Evolutionary conservation across 2,113 vertebrate genomes (phyloP).

Genomic region (Hippocampus barbouri): DNA sequence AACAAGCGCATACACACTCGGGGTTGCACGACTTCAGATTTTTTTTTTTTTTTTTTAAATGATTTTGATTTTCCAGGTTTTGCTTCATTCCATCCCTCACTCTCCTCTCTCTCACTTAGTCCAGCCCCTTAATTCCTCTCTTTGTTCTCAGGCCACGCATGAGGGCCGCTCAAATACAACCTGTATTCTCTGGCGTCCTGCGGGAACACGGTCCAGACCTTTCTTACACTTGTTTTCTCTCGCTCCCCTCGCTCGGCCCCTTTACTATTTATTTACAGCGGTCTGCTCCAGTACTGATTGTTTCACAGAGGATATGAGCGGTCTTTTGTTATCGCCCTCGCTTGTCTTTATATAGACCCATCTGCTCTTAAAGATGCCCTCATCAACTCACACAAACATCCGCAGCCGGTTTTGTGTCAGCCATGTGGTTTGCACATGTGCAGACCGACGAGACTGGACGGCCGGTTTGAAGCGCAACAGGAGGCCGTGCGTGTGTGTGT

Average conservation of each 20-base stretch:
- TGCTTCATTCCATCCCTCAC: not conserved
- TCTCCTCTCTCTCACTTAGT: constrained; percentile 10
- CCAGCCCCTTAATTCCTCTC: constrained; percentile 20
- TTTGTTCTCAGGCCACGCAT: constrained; percentile 37
- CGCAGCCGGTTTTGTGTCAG: constrained; percentile 32
- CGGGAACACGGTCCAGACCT: constrained; percentile 47
- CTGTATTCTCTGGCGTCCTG: constrained; percentile 57
- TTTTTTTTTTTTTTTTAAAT: too few species aligned
- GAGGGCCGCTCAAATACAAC: constrained; percentile 65
- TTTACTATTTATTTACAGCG: constrained; percentile 57
- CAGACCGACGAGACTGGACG: constrained; percentile 52
- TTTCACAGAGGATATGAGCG: constrained; percentile 55
- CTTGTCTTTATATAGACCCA: constrained; percentile 46
- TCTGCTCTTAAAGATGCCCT: constrained; percentile 39
- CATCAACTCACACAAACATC: constrained; percentile 24
- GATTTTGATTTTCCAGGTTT: constrained; percentile 3
- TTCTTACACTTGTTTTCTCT: constrained; percentile 43
- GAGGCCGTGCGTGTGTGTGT: constrained; percentile 39
- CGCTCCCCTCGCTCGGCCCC: constrained; percentile 21
- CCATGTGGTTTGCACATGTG: constrained; percentile 28
- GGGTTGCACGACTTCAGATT: not conserved
- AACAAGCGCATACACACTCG: constrained; percentile 26
- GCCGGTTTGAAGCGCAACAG: constrained; percentile 36
- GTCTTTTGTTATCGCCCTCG: constrained; percentile 32
- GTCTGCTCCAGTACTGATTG: constrained; percentile 43